Percentiles rank a stretch among this genome's conserved stretches.
phyloP scores from a whole-genome alignment of 35 echinoderm and acorn worm genomes.

The Ptychodera flava region DNA sequence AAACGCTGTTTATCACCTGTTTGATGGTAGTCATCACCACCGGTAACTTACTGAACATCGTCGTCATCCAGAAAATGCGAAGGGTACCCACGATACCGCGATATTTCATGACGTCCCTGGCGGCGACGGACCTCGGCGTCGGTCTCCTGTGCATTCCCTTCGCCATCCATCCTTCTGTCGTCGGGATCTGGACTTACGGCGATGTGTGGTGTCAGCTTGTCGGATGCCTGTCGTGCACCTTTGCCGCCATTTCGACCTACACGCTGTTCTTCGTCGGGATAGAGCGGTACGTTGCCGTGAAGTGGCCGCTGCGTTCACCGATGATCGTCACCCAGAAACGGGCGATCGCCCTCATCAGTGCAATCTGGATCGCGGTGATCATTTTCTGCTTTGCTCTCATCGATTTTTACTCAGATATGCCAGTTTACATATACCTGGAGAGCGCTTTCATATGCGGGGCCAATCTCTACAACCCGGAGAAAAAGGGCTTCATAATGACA shows the following conservation, averaged over 20 bases:
- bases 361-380: not conserved
- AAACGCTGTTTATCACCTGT: not conserved
- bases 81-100: not conserved
- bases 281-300: not conserved
- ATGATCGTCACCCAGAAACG: not conserved
- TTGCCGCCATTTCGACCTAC: not conserved
- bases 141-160: not conserved
- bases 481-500: not conserved
- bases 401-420: not conserved
- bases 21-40: not conserved
- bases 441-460: not conserved
- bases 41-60: not conserved
- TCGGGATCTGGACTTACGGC: not conserved
- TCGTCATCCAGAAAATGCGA: not conserved
- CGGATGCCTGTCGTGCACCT: not conserved
- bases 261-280: not conserved
- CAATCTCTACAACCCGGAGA: not conserved
- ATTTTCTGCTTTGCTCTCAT: not conserved
- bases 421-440: not conserved
- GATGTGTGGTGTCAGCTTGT: not conserved
- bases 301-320: not conserved
- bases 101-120: not conserved
- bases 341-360: not conserved
- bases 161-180: not conserved
- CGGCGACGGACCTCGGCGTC: not conserved